phyloP scores from a whole-genome alignment of 1,140 invertebrate species.

The Epicauta chinensis region DNA sequence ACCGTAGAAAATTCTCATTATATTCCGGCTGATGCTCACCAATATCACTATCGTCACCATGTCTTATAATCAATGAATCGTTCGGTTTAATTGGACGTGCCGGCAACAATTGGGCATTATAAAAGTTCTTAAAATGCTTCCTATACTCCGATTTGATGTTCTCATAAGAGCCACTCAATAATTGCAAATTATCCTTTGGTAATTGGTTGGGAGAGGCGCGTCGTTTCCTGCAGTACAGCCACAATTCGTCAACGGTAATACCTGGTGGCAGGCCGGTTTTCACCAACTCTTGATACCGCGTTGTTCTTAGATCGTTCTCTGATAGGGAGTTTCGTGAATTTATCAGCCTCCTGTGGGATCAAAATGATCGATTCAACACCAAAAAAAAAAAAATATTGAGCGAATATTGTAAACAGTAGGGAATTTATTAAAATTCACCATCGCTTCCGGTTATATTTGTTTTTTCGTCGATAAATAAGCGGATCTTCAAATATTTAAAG shows the following conservation, averaged over 20 bases:
- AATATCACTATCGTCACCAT: slow-evolving; percentile 1
- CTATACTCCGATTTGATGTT: slow-evolving; percentile 37
- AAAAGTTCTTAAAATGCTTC: slow-evolving; percentile 27
- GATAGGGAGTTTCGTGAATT: slow-evolving; percentile 1
- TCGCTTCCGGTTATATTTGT: too few relatives aligned
- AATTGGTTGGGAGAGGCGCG: slow-evolving; percentile 7
- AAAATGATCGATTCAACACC: too few relatives aligned
- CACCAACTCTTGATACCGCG: slow-evolving; percentile 1
- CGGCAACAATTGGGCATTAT: slow-evolving; percentile 4
- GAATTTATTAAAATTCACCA: too few relatives aligned
- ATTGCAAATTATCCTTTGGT: slow-evolving; percentile 20
- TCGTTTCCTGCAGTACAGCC: slow-evolving; percentile 46
- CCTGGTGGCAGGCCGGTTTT: slow-evolving; percentile 43
- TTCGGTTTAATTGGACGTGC: slow-evolving; percentile 3
- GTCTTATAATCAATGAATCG: slow-evolving; percentile 22
- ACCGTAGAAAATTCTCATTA: slow-evolving; percentile 18
- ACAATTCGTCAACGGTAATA: slow-evolving; percentile 51
- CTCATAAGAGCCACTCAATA: slow-evolving; percentile 35
- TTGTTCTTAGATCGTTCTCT: slow-evolving; percentile 4
- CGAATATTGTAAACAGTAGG: too few relatives aligned
- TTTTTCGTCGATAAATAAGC: too few relatives aligned
- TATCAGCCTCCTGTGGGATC: too few relatives aligned
- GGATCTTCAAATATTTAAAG: too few relatives aligned
- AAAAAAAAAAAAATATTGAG: too few relatives aligned
- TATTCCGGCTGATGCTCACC: slow-evolving; percentile 22